Base-by-base conservation (phyloP, 2,797 vertebrate genomes). In the Alca torda region DNA sequence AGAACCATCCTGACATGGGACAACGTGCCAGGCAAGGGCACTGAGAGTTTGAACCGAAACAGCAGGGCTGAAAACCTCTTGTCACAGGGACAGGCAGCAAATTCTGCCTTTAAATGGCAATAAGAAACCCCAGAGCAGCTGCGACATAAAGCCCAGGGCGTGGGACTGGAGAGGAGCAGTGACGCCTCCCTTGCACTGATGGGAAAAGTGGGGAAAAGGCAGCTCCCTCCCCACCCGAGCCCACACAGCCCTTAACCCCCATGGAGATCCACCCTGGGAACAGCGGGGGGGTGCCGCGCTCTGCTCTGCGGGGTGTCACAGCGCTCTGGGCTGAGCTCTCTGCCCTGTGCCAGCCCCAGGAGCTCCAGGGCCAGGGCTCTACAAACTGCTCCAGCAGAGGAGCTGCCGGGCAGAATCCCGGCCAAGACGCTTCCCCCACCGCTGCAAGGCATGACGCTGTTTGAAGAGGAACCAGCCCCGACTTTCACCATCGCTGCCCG, bases 61-160 rank as follows among this genome's bases (percentile, higher is more conserved):
- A 39, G 9, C 10, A 3, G 5, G 1, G 45, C 57, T 84, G 31
- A 54, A 68, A 83, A 85, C 17, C 35, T 48, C 19, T 54, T 54
- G 43, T 39, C 51, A 10, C 64, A 64, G n/a, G 28, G 39, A 69
- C n/a, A 76, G 54, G 67, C 31, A 85, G 63, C 76, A 86, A 46
- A 31, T 70, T 51, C 48, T 77, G 39, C 51, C 60, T 51, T 75
- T 50, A 69, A 69, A 30, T 67, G 4, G 1, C 24, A 82, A 9
- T 37, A 35, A 77, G 67, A 54, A 15, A 31, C 11, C 19, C 35
- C 78, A 41, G 41, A 82, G 54, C 54, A 65, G 50, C 56, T 70
- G 26, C 2, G 4, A 59, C n/a, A 41, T 9, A 17, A 46, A 1
- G 10, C 16, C 28, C 16, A 11, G 50, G 24, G 8, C 0, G 0